phyloP scores from a whole-genome alignment of 2,888 invertebrate species.

The Pandemis cinnamomeana region DNA sequence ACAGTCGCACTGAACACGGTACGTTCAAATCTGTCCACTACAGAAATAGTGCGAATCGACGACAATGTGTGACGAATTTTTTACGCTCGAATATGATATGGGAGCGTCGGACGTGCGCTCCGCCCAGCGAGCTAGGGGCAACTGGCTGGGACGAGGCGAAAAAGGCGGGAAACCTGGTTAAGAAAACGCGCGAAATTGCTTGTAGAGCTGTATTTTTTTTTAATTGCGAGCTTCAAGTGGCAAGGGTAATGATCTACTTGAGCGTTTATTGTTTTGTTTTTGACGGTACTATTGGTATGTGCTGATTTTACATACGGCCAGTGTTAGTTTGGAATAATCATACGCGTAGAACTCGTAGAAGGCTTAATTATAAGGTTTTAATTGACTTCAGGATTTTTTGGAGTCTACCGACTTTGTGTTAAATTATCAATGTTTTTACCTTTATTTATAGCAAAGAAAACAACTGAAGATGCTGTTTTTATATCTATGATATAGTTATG shows the following conservation, averaged over 20 bases:
- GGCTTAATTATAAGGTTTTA: not conserved
- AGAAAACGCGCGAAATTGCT: constrained; percentile 36
- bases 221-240: constrained; percentile 21
- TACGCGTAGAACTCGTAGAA: not conserved
- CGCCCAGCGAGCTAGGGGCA: constrained; percentile 8
- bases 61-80: constrained; percentile 39
- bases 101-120: constrained; percentile 25
- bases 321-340: not conserved
- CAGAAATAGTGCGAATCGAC: constrained; percentile 33
- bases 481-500: too few relatives aligned
- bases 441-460: too few relatives aligned
- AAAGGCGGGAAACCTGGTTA: constrained; percentile 38
- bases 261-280: constrained; percentile 19
- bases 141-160: constrained; percentile 36
- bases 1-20: constrained; percentile 25
- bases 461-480: too few relatives aligned
- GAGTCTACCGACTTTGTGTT: not conserved
- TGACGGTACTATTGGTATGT: not conserved
- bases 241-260: constrained; percentile 31
- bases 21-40: constrained; percentile 30
- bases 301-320: not conserved
- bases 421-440: too few relatives aligned
- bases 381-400: not conserved
- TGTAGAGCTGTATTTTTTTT: constrained; percentile 20
- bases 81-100: constrained; percentile 26